Conservation (phyloP, 2,797 vertebrate species). For the Gambusia yucatana region DNA sequence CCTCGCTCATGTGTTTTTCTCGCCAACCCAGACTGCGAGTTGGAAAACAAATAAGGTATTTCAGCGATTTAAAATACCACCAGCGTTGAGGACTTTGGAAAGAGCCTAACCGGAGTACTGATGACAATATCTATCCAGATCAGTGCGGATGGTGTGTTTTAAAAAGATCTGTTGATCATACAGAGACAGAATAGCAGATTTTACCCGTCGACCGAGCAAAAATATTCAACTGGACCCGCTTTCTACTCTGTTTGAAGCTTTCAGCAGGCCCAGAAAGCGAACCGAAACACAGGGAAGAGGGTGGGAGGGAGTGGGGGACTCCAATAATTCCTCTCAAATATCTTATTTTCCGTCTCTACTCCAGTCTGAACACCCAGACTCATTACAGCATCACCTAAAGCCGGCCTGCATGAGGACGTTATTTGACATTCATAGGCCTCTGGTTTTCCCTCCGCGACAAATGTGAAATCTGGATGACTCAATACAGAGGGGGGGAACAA, state of each 20-base stretch:
- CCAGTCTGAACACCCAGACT: constrained; percentile 41
- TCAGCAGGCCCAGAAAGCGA: constrained; percentile 48
- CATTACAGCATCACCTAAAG: constrained; percentile 1
- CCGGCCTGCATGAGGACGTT: constrained; percentile 63
- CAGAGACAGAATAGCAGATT: constrained; percentile 74
- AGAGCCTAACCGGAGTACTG: constrained; percentile 28
- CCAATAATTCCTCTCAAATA: constrained; percentile 55
- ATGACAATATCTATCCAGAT: constrained; percentile 64
- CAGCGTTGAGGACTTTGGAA: constrained; percentile 43
- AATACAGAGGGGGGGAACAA: constrained; percentile 20
- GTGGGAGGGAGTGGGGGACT: constrained; percentile 7
- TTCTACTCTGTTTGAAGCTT: constrained; percentile 40
- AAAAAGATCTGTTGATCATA: constrained; percentile 78
- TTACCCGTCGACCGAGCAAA: constrained; percentile 61
- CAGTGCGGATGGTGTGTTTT: constrained; percentile 64
- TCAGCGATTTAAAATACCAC: constrained; percentile 1
- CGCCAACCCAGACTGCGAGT: constrained; percentile 29
- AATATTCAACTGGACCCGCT: constrained; percentile 46
- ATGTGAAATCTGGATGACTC: constrained; percentile 63
- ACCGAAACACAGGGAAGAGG: constrained; percentile 33
- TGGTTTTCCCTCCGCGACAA: neutral
- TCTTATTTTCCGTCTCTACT: constrained; percentile 42
- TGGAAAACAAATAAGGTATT: constrained; percentile 10
- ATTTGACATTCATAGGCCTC: constrained; percentile 44
- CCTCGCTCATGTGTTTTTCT: constrained; percentile 36